A percentile compares a stretch with the other conserved stretches of the same genome.
These are phyloP conservation scores for Rhopalosiphum maidis DNA, from an alignment of 1,140 invertebrate species.

Conservation along the genomic window DNA sequence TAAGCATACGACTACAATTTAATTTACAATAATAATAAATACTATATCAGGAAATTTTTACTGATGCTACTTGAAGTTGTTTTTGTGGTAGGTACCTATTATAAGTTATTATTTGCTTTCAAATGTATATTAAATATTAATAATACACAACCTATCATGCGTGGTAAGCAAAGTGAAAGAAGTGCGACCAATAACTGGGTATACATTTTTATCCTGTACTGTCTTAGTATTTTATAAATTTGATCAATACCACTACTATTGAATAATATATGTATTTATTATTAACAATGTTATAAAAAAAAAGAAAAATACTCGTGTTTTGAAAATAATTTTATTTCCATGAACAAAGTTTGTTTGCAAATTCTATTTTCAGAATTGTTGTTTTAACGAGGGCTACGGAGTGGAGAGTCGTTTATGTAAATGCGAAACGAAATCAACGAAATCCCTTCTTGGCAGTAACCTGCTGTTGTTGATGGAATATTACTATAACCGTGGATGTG, in stretches of 20 bases:
- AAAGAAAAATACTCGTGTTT: not conserved
- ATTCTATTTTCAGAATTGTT: constrained; percentile 28
- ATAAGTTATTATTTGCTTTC: no score
- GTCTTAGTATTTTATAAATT: not conserved
- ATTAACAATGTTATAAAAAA: not conserved
- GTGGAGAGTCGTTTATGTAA: constrained; percentile 50
- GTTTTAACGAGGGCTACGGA: constrained; percentile 1
- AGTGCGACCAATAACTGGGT: not conserved
- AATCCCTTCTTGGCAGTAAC: not conserved
- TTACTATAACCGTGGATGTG: constrained; percentile 1
- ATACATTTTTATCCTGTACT: not conserved
- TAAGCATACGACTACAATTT: no score
- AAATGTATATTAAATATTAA: no score
- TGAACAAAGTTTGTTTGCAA: not conserved
- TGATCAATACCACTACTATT: not conserved
- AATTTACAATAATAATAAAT: no score
- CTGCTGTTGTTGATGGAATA: constrained; percentile 19
- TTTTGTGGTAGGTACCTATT: no score
- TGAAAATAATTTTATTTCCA: not conserved
- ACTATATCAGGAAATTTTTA: no score
- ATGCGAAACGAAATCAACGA: constrained; percentile 39
- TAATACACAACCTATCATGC: no score
- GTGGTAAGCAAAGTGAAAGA: not conserved
- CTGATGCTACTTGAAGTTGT: not conserved
- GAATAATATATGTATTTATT: not conserved